These are phyloP conservation scores for Drosophila bocqueti DNA, from an alignment of 1,140 invertebrate genomes.

Conservation along the genomic window DNA sequence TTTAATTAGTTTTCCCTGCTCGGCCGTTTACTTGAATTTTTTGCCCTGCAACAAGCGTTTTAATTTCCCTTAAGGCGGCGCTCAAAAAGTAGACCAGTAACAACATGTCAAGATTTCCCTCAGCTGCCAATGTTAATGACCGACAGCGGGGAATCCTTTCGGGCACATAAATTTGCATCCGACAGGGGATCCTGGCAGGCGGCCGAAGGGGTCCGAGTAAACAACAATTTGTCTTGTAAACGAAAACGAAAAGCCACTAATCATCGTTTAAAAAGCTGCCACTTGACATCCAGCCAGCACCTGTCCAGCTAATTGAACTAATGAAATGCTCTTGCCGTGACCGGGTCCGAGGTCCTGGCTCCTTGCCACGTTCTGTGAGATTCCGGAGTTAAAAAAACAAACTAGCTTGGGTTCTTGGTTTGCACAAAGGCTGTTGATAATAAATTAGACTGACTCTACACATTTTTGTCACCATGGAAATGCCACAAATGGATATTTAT, in stretches of 20 bases:
- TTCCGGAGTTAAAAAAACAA: conserved; percentile 60
- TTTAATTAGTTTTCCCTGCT: conserved; percentile 19
- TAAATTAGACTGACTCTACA: conserved; percentile 72
- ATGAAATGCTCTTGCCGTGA: conserved; percentile 65
- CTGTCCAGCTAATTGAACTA: conserved; percentile 77
- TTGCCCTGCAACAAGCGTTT: conserved; percentile 14
- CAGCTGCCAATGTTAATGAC: conserved; percentile 36
- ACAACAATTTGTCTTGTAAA: conserved; percentile 74
- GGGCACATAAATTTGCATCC: conserved; percentile 72
- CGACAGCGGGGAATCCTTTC: conserved; percentile 31
- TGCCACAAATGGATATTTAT: conserved; percentile 77
- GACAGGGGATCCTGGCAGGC: conserved; percentile 35
- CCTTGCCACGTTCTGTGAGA: conserved; percentile 15
- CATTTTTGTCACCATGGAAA: conserved; percentile 78
- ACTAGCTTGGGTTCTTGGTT: conserved; percentile 63
- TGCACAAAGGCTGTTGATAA: conserved; percentile 68
- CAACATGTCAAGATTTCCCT: conserved; percentile 20
- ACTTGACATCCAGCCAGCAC: conserved; percentile 57
- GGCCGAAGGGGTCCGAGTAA: conserved; percentile 39
- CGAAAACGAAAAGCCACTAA: conserved; percentile 64
- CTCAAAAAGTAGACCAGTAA: conserved; percentile 12
- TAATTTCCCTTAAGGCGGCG: conserved; percentile 53
- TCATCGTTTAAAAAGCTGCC: conserved; percentile 74
- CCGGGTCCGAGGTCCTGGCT: conserved; percentile 27
- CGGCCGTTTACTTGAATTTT: conserved; percentile 11